Conservation (phyloP, 2,113 vertebrate species). For the Phaethon lepturus region DNA sequence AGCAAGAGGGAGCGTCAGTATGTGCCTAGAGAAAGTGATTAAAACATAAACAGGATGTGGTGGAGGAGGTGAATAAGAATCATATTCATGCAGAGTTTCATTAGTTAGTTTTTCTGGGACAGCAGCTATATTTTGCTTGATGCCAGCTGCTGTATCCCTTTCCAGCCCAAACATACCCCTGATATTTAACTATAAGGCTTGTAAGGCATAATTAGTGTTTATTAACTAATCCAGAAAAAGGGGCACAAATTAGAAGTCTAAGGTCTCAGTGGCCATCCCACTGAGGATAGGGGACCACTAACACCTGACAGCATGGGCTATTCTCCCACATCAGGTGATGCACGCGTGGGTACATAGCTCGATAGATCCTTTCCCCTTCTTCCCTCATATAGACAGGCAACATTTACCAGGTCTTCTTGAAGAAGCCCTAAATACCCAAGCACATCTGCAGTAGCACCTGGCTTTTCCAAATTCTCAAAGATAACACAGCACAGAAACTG, state of each 20-base stretch:
- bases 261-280: background rate
- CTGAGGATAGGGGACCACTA: background rate
- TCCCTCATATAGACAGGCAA: accelerated
- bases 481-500: background rate
- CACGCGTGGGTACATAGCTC: too few species aligned
- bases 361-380: background rate
- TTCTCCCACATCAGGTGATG: background rate
- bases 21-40: constrained; percentile 17
- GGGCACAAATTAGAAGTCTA: background rate
- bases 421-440: background rate
- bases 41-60: constrained; percentile 34
- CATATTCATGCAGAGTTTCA: background rate
- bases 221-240: background rate
- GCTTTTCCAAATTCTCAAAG: background rate
- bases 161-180: background rate
- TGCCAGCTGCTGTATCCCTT: background rate
- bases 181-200: background rate
- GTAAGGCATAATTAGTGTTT: background rate
- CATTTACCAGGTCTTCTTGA: background rate
- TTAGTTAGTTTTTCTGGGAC: background rate
- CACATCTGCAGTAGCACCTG: background rate
- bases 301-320: background rate
- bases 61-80: constrained; percentile 4
- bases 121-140: constrained; percentile 13
- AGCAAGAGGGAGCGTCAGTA: background rate